Base-by-base conservation (phyloP, 2,888 invertebrate genomes). In the Yponomeuta malinellus region DNA sequence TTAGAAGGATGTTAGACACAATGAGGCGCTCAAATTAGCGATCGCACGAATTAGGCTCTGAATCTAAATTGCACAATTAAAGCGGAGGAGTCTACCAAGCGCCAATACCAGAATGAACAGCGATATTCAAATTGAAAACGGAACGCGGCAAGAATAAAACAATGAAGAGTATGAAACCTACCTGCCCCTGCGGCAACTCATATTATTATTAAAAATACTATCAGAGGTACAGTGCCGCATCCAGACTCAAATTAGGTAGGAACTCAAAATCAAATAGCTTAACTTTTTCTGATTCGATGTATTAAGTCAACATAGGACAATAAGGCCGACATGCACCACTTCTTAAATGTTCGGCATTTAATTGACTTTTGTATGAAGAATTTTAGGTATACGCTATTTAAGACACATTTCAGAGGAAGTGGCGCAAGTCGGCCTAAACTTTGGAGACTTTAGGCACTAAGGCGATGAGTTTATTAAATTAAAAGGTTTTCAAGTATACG, bases 111-210 rank as follows among this genome's bases (percentile, higher is more conserved):
- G 89, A 90, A 90, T 88, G 88, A 89, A 88, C 88, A 86, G 85
- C 87, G 87, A 86, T 89, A 88, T 90, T 91, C 87, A 90, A 90
- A 91, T 91, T 90, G 89, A 88, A 90, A 89, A 86, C 85, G 86
- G 84, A 81, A 90, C 91, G 91, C 89, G 88, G 75, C 73, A 76
- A 81, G 91, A 90, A 91, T 91, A 84, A 88, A 85, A 88, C 88
- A 87, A 89, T 87, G 86, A 82, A 84, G 74, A 76, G 77, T 12
- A 43, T 37, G 48, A 80, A 71, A 5, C 67, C 71, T 72, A 72
- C 71, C 72, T 71, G 70, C 70, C 71, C 81, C 77, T 77, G 75
- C 76, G 65, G 75, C 43, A 43, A 43, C 52, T 59, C 5, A 4
- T 59, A 15, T 12, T n/a, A n/a, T n/a, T n/a, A n/a, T n/a, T 59